Percentiles rank a stretch among this genome's conserved stretches.
Evolutionary conservation across 2,113 vertebrate genomes (phyloP).

Genomic region (Eublepharis macularius): DNA sequence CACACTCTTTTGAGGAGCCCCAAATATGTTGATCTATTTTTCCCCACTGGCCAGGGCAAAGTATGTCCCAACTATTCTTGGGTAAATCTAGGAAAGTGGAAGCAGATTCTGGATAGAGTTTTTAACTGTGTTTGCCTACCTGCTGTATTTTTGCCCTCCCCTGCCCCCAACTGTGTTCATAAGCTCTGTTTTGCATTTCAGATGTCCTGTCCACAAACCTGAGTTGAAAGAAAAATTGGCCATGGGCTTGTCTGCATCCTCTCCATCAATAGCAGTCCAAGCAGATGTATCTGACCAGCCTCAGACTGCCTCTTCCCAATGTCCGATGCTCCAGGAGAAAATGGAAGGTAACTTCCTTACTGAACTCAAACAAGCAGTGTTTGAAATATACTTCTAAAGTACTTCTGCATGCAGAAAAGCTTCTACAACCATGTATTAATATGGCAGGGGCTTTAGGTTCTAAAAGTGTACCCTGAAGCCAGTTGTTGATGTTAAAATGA

Average conservation of each 20-base stretch:
- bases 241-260: conserved; percentile 82
- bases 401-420: accelerated
- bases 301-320: conserved; percentile 66
- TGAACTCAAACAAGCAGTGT: accelerated
- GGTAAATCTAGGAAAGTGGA: too few relatives aligned
- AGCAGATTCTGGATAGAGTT: too few relatives aligned
- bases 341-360: conserved; percentile 53
- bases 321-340: conserved; percentile 82
- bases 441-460: neutral
- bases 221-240: accelerated
- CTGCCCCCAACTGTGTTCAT: neutral
- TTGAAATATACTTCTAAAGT: neutral
- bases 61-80: too few relatives aligned
- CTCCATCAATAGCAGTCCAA: conserved; percentile 56
- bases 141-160: too few relatives aligned
- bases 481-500: neutral
- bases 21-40: too few relatives aligned
- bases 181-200: neutral
- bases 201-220: neutral
- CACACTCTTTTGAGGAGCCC: too few relatives aligned
- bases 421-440: neutral
- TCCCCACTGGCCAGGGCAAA: too few relatives aligned
- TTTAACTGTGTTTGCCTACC: too few relatives aligned
- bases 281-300: conserved; percentile 31
- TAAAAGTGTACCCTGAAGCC: neutral